These are phyloP conservation scores for Conus canariensis DNA, from an alignment of 2,888 invertebrate species.

Conservation along the genomic window DNA sequence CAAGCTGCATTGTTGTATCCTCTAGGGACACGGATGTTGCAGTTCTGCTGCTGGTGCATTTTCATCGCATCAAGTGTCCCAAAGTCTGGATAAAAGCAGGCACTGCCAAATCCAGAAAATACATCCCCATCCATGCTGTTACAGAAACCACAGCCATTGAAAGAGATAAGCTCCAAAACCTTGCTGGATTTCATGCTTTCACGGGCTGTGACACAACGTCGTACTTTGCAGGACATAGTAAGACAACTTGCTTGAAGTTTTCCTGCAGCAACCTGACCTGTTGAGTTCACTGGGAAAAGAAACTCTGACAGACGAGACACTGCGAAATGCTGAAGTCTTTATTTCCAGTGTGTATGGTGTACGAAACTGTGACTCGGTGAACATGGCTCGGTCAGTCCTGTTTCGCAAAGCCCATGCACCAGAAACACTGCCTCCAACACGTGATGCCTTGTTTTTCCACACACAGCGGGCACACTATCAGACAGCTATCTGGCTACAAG, in stretches of 20 bases:
- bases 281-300: neutral
- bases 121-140: too few relatives aligned
- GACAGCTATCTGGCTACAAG: neutral
- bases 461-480: neutral
- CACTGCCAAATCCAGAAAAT: too few relatives aligned
- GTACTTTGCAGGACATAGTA: neutral
- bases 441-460: neutral
- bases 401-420: neutral
- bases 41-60: too few relatives aligned
- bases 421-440: neutral
- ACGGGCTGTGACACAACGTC: neutral
- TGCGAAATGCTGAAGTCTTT: too few relatives aligned
- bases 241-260: neutral
- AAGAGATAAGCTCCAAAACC: neutral
- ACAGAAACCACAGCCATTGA: too few relatives aligned
- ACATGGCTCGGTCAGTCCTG: neutral
- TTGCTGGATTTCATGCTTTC: conserved; percentile 1
- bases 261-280: neutral
- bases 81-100: too few relatives aligned
- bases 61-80: too few relatives aligned
- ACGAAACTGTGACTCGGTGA: neutral
- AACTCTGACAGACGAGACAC: neutral
- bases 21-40: too few relatives aligned
- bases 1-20: neutral
- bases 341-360: neutral